phyloP scores from a whole-genome alignment of 2,113 vertebrate genomes.

The Willisornis vidua region DNA sequence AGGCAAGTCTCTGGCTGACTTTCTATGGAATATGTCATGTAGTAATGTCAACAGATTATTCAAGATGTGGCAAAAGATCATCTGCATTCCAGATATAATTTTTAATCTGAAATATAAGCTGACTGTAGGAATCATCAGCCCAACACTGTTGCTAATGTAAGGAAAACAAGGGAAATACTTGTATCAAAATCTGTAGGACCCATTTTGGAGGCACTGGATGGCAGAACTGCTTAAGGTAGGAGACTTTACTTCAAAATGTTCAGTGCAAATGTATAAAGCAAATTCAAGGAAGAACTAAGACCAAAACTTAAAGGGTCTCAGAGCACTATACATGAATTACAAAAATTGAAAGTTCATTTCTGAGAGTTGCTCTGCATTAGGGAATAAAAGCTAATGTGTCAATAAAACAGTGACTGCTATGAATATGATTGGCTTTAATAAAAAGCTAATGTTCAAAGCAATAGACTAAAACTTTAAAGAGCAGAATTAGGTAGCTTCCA shows the following conservation, averaged over 20 bases:
- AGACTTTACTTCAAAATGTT: not conserved
- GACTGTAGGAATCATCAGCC: not conserved
- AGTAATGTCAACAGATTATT: not conserved
- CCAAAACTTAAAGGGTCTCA: not conserved
- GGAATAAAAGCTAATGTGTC: not conserved
- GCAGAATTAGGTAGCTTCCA: not conserved
- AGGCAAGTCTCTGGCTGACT: not conserved
- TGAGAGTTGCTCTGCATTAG: not conserved
- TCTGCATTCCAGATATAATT: not conserved
- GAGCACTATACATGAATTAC: not conserved
- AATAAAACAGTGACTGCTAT: not conserved
- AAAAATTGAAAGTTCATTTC: not conserved
- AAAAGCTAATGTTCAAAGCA: not conserved
- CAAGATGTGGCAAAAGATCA: not conserved
- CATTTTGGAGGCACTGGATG: not conserved
- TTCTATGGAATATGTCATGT: not conserved
- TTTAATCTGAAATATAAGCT: not conserved
- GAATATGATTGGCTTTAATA: not conserved
- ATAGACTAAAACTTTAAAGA: not conserved
- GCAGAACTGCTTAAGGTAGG: not conserved
- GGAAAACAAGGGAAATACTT: not conserved
- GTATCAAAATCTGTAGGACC: not conserved
- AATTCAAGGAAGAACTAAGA: not conserved
- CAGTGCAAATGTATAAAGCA: not conserved
- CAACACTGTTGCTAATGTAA: not conserved